Base-by-base conservation (phyloP, 1,140 invertebrate genomes). In the Drosophila burlai region DNA sequence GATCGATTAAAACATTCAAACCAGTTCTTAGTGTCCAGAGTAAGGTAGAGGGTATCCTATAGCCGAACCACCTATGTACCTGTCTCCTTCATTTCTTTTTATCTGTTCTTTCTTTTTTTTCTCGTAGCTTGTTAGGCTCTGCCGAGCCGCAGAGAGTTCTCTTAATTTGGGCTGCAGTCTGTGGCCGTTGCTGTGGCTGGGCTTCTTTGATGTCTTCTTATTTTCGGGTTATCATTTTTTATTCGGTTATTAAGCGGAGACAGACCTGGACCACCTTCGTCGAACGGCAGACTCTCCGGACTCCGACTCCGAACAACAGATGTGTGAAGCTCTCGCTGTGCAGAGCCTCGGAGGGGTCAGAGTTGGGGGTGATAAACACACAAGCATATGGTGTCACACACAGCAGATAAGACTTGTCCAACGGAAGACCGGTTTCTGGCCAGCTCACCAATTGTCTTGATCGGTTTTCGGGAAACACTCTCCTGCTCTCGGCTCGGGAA, bases 171-270 rank as follows among this genome's bases (percentile, higher is more conserved):
- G 52, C 61, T 83, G 62, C 63, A 82, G 62, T 72, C 72, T 82
- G 61, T 54, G 54, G 54, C 61, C 61, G 66, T 62, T 36, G 55
- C 61, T 65, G 75, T 67, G 63, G 65, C 63, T 87, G 80, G 77
- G 76, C 77, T 80, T 74, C 85, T 91, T 90, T 90, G 85, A 90
- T 90, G 85, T 90, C 85, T 90, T 90, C 81, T 90, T 90, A 90
- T 90, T 91, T 89, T 90, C 72, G 86, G 86, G 85, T 91, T 90
- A 90, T 90, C 85, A 90, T 90, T 90, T 90, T 90, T 90, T 90
- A 90, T 91, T 90, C 86, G 82, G 86, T 91, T 90, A 91, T 85
- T 89, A 89, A 90, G 85, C 82, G 82, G 65, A 77, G 75, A 77
- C 75, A 73, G 71, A 60, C 69, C 67, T 81, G 77, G 83, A 87